Conservation (phyloP, 2,888 invertebrate genomes). For the Flexamia atlantica region DNA sequence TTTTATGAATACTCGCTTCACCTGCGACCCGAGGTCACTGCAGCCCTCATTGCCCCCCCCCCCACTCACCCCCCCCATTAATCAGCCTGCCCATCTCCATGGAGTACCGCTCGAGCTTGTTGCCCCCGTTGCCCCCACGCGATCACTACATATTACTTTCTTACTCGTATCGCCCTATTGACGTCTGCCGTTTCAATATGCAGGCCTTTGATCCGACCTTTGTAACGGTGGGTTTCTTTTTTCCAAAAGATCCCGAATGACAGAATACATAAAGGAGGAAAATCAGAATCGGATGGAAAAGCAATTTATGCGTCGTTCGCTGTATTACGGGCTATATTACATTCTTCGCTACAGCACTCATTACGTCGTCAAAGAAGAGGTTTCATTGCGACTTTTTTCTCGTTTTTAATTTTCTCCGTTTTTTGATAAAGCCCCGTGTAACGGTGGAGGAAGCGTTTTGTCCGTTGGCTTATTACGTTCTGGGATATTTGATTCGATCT, state of each 20-base stretch:
- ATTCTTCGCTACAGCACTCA: slow-evolving; percentile 21
- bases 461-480: slow-evolving; percentile 12
- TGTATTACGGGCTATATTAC: slow-evolving; percentile 12
- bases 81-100: too few species aligned
- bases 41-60: background rate
- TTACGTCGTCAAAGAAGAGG: slow-evolving; percentile 6
- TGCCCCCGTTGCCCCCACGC: slow-evolving; percentile 39
- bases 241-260: slow-evolving; percentile 14
- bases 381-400: slow-evolving; percentile 37
- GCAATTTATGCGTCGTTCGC: slow-evolving; percentile 22
- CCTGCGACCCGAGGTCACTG: background rate
- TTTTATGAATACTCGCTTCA: background rate
- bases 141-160: slow-evolving; percentile 37
- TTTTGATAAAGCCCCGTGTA: slow-evolving; percentile 25
- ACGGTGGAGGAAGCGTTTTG: background rate
- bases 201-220: slow-evolving; percentile 18
- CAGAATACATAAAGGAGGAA: slow-evolving; percentile 18
- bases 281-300: slow-evolving; percentile 27
- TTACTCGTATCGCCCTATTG: background rate
- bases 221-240: slow-evolving; percentile 28
- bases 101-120: slow-evolving; percentile 51
- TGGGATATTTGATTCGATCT: background rate
- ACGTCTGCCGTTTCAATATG: slow-evolving; percentile 17
- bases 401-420: slow-evolving; percentile 42
- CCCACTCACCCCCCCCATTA: background rate